phyloP scores from a whole-genome alignment of 2,113 vertebrate genomes.

The Turdus rufiventris region DNA sequence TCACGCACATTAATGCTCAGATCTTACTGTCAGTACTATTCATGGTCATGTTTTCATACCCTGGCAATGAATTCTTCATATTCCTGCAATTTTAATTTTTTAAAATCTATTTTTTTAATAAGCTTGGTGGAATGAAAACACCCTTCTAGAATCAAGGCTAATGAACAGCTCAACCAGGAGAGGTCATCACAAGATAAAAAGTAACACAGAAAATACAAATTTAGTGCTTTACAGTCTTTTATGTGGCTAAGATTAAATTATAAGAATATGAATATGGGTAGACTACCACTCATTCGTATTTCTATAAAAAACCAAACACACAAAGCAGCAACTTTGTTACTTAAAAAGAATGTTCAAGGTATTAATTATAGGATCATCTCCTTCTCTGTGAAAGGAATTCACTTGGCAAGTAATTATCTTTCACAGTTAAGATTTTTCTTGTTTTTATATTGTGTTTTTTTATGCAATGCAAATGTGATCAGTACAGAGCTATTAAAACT shows the following conservation, averaged over 20 bases:
- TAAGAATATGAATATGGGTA: not conserved
- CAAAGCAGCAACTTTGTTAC: not conserved
- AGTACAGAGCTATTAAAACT: not conserved
- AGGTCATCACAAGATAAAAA: slow-evolving; percentile 81
- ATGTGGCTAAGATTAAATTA: not conserved
- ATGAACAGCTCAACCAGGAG: slow-evolving; percentile 80
- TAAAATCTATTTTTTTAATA: not conserved
- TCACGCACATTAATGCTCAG: not conserved
- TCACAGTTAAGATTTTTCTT: not conserved
- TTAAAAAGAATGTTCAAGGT: not conserved
- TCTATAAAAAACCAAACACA: not conserved
- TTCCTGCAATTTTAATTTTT: not conserved
- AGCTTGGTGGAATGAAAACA: not conserved
- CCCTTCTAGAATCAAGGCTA: slow-evolving; percentile 55
- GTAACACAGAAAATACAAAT: slow-evolving; percentile 50
- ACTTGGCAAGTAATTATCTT: not conserved
- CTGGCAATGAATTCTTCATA: not conserved
- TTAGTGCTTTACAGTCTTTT: slow-evolving; percentile 10
- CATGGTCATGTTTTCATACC: not conserved
- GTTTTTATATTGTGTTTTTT: not conserved
- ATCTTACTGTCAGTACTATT: not conserved
- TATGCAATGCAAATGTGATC: not conserved
- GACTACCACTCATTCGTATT: not conserved
- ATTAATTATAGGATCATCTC: not conserved
- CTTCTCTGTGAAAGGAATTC: not conserved